These are phyloP conservation scores for Conomelus anceps DNA, from an alignment of 2,888 invertebrate species.

Conservation along the genomic window DNA sequence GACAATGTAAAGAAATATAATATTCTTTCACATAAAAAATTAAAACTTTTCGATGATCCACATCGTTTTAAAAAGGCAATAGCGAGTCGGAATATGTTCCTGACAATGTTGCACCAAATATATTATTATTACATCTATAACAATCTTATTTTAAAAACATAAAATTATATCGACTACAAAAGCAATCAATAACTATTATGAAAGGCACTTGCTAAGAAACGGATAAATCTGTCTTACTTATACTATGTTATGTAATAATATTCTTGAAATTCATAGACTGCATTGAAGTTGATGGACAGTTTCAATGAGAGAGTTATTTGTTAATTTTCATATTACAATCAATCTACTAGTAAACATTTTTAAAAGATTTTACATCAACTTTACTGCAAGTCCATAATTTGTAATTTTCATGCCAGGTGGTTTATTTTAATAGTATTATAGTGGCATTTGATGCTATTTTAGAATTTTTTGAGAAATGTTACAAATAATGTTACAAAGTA, in stretches of 20 bases:
- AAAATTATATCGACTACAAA: background rate
- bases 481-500: no score
- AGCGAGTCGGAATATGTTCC: background rate
- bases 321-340: no score
- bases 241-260: background rate
- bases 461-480: no score
- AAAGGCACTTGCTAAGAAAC: background rate
- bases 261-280: background rate
- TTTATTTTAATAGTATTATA: no score
- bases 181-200: background rate
- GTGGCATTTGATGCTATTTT: no score
- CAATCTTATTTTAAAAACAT: background rate
- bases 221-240: background rate
- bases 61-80: background rate
- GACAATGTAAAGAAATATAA: background rate
- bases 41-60: background rate
- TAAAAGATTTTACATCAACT: no score
- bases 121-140: background rate
- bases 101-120: background rate
- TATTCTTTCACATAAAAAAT: background rate
- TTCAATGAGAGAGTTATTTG: no score
- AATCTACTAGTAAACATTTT: no score
- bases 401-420: no score
- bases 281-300: background rate
- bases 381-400: no score